These are phyloP conservation scores for Poecilus cupreus DNA, from an alignment of 2,888 invertebrate genomes.

Conservation along the genomic window DNA sequence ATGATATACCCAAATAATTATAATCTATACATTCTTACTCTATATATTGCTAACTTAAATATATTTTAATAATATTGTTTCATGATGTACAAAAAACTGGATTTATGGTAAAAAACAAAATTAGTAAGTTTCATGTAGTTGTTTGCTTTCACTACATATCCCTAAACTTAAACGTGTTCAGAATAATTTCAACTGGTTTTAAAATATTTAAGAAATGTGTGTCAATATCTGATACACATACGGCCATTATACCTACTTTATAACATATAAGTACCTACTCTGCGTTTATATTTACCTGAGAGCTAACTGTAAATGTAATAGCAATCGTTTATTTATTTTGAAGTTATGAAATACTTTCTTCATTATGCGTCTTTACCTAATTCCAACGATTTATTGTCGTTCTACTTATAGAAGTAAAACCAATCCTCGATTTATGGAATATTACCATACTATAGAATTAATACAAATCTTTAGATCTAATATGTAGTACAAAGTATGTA, in stretches of 20 bases:
- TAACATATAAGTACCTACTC: neutral
- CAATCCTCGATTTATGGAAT: neutral
- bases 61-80: neutral
- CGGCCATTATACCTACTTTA: neutral
- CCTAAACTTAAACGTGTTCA: neutral
- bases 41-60: neutral
- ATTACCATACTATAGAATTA: no score
- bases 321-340: constrained; percentile 14
- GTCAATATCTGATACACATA: neutral
- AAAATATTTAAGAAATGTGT: neutral
- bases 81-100: no score
- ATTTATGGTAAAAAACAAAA: neutral
- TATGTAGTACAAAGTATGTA: no score
- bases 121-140: no score
- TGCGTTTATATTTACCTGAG: constrained; percentile 31
- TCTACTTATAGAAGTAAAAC: constrained; percentile 1
- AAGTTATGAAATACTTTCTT: constrained; percentile 33
- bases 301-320: constrained; percentile 26
- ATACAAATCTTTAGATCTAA: no score
- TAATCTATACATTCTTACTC: neutral
- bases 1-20: neutral
- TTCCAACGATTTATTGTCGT: neutral
- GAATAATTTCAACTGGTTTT: neutral
- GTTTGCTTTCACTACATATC: no score
- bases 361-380: neutral